Conservation (phyloP, 2,797 vertebrate genomes). For the Lacerta bilineata region DNA sequence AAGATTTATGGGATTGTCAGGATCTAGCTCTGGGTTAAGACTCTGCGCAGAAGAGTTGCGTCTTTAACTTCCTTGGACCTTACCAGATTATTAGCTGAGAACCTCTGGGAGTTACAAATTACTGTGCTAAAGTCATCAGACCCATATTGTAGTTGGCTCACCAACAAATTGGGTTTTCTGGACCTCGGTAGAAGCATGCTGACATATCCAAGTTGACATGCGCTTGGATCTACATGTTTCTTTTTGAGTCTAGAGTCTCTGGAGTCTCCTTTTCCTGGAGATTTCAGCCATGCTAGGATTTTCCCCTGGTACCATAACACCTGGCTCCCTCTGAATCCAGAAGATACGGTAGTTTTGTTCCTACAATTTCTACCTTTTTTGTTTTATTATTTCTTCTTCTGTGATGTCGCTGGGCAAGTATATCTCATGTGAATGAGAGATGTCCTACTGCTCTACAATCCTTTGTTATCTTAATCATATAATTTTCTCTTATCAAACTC, state of each 20-base stretch:
- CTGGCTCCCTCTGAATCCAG: background rate
- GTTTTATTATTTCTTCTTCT: background rate
- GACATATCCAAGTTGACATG: background rate
- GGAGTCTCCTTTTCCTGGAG: background rate
- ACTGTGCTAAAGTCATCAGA: background rate
- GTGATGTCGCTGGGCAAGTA: background rate
- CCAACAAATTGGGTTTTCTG: background rate
- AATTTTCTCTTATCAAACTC: background rate
- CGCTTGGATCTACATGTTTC: background rate
- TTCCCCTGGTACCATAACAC: background rate
- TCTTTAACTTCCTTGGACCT: background rate
- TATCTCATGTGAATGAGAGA: background rate
- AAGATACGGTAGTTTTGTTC: background rate
- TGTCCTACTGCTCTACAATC: background rate
- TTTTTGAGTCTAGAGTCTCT: background rate
- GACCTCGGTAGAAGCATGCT: background rate
- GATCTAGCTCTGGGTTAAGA: background rate
- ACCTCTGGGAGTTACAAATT: conserved; percentile 3
- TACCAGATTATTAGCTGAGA: conserved; percentile 1
- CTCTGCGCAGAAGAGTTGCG: background rate
- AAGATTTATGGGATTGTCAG: conserved; percentile 35
- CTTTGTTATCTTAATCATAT: background rate
- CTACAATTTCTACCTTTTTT: background rate
- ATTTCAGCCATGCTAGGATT: background rate
- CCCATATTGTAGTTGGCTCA: background rate